Conservation (phyloP, 2,113 vertebrate species). For the Peromyscus leucopus region DNA sequence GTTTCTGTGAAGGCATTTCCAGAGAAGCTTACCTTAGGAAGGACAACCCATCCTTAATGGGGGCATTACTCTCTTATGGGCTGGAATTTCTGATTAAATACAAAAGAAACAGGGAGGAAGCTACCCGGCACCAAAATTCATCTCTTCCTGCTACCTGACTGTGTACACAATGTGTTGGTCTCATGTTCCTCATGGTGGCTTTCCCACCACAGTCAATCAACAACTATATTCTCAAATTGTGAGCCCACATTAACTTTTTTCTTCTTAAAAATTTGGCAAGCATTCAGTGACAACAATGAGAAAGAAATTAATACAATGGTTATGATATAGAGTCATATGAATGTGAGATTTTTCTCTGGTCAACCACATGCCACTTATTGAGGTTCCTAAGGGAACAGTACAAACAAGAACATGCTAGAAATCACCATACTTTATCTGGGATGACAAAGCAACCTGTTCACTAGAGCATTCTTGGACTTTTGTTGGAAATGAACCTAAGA, state of each 20-base stretch:
- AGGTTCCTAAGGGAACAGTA: not conserved
- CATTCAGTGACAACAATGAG: accelerated
- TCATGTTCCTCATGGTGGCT: not conserved
- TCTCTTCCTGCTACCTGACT: not conserved
- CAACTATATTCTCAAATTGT: not conserved
- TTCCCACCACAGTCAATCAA: not conserved
- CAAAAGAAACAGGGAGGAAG: not conserved
- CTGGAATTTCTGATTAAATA: not conserved
- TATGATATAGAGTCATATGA: not conserved
- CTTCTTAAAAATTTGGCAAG: not conserved
- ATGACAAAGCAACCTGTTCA: not conserved
- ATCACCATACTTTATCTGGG: not conserved
- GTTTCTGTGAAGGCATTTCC: not conserved
- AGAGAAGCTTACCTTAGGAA: not conserved
- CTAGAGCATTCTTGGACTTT: not conserved
- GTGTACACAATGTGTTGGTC: not conserved
- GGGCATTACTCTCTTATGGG: not conserved
- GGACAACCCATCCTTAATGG: not conserved
- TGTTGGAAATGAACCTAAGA: not conserved
- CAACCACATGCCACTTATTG: not conserved
- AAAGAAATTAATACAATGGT: not conserved
- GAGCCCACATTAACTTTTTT: not conserved
- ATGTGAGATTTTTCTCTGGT: not conserved
- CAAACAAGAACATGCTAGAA: not conserved
- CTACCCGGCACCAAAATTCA: not conserved